Evolutionary conservation across 2,113 vertebrate species (phyloP).

Genomic region (Indri indri): DNA sequence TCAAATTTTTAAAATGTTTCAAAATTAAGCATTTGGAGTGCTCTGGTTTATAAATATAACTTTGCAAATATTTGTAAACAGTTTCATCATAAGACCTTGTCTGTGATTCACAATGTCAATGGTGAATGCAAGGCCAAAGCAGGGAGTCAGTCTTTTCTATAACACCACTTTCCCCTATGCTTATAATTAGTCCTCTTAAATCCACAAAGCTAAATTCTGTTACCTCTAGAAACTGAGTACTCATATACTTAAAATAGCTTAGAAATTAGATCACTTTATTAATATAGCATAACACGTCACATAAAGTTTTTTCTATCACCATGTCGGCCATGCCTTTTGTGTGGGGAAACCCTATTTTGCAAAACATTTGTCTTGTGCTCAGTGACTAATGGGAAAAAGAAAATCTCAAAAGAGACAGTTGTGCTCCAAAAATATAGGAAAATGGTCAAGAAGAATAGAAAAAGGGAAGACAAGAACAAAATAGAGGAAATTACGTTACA

Average conservation of each 20-base stretch:
- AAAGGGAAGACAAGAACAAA: not conserved
- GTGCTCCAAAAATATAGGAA: not conserved
- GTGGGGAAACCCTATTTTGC: not conserved
- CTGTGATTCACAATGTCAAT: not conserved
- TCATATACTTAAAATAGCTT: not conserved
- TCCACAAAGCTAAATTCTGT: not conserved
- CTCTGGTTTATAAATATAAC: not conserved
- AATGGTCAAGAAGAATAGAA: not conserved
- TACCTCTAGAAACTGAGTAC: not conserved
- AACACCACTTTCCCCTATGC: fast-evolving
- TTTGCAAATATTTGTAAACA: not conserved
- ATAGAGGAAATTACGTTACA: not conserved
- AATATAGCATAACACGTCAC: not conserved
- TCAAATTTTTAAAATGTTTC: not conserved
- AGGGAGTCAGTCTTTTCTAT: not conserved
- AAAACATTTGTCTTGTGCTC: not conserved
- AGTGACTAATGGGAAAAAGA: not conserved
- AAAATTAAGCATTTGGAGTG: not conserved
- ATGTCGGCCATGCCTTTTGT: not conserved
- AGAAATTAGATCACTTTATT: not conserved
- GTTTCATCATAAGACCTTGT: not conserved
- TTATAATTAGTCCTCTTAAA: not conserved
- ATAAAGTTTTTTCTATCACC: not conserved
- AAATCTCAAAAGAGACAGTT: not conserved
- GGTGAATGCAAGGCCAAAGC: not conserved